Base-by-base conservation (phyloP, 2,797 vertebrate species). In the Oophaga sylvatica region DNA sequence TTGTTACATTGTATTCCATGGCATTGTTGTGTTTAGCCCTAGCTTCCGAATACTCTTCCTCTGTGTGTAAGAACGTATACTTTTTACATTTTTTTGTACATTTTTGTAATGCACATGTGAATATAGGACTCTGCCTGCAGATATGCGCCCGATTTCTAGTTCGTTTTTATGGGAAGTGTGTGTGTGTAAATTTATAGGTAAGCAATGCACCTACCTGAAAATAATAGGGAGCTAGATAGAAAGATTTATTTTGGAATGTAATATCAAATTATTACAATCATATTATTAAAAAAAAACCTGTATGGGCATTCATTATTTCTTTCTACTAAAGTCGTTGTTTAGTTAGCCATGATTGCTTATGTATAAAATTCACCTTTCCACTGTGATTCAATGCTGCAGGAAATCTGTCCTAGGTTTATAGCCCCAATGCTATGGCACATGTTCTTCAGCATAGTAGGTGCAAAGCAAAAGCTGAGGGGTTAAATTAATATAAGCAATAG, bases 51-150 rank as follows among this genome's bases (percentile, higher is more conserved):
- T 29, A 75, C 45, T 87, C 78, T 87, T 81, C 85, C 26, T 70
- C 35, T 63, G 22, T 85, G 73, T 85, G 73, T 85, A 65, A 78
- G 60, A 15, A 65, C n/a, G 60, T 76, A 56, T 7, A 48, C 41
- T 65, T 45, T 81, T 78, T 85, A 77, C 60, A 53, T 85, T 60
- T 59, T 77, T 76, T 80, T 87, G 75, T 87, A 68, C 75, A 81
- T 62, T 87, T 87, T 87, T 87, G 80, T 87, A 87, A 87, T 45
- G 59, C 86, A 87, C 86, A 83, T 76, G 60, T 87, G 80, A 57
- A 67, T 86, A 68, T 65, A 78, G 83, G 73, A 85, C 53, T 48
- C 73, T 85, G 73, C 83, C 83, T 77, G 83, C 83, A n/a, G 70
- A 85, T 20, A 20, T 65, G 83, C 83, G 67, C 71, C 60, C 29